phyloP scores from a whole-genome alignment of 2,113 vertebrate species.

The Cricetomys ansorgei region DNA sequence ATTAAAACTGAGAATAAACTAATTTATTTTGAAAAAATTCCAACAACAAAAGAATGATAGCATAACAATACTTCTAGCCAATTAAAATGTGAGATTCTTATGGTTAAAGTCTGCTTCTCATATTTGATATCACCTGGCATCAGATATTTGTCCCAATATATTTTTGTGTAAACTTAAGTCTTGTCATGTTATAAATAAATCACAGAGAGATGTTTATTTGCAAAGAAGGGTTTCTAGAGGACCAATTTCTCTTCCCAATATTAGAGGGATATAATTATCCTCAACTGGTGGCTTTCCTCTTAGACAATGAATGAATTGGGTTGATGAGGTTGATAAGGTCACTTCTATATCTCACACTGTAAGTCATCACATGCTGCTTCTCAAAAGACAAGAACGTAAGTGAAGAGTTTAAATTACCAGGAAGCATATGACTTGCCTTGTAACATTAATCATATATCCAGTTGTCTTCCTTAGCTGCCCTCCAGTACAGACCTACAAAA shows the following conservation, averaged over 20 bases:
- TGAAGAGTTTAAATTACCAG: neutral
- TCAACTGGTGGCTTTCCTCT: neutral
- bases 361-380: neutral
- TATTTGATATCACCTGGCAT: neutral
- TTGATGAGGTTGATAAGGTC: neutral
- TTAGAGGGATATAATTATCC: neutral
- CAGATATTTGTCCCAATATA: neutral
- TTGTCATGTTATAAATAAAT: neutral
- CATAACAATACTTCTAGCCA: conserved; percentile 27
- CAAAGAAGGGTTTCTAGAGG: neutral
- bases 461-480: neutral
- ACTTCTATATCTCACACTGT: neutral
- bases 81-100: conserved; percentile 16
- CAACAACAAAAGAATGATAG: neutral
- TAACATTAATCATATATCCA: neutral
- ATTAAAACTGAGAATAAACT: conserved; percentile 6
- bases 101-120: neutral
- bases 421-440: neutral
- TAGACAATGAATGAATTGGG: neutral
- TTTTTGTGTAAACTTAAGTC: neutral
- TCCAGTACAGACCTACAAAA: fast-evolving
- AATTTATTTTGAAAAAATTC: neutral
- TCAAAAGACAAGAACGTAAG: neutral
- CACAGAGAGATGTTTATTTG: neutral
- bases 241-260: neutral